These are phyloP conservation scores for Phlogophora meticulosa DNA, from an alignment of 2,888 invertebrate species.

Conservation along the genomic window DNA sequence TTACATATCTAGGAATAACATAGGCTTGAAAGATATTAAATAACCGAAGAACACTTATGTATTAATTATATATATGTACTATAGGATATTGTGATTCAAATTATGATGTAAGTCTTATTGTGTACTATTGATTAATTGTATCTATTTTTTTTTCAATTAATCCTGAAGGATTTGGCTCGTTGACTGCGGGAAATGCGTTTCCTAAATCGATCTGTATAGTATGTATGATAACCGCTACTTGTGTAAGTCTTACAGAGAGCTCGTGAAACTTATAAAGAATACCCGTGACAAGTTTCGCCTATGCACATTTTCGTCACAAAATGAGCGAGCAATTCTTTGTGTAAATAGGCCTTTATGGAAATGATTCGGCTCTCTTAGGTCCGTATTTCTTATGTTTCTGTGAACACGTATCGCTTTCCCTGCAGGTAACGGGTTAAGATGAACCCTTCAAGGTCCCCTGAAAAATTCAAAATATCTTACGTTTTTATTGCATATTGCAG, in stretches of 20 bases:
- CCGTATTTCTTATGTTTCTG: slow-evolving; percentile 7
- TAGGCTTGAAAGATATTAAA: slow-evolving; percentile 39
- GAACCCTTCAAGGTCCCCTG: too few species aligned
- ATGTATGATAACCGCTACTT: slow-evolving; percentile 6
- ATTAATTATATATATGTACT: slow-evolving; percentile 40
- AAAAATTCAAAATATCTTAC: too few species aligned
- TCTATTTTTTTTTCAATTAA: slow-evolving; percentile 40
- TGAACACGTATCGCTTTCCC: slow-evolving; percentile 4
- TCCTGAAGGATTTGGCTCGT: slow-evolving; percentile 18
- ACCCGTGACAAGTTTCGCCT: neutral
- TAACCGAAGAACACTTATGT: slow-evolving; percentile 18
- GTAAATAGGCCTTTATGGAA: neutral
- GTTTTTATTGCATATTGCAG: too few species aligned
- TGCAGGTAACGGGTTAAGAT: slow-evolving; percentile 15
- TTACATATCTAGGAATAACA: slow-evolving; percentile 36
- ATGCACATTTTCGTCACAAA: slow-evolving; percentile 7
- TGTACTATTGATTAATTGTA: slow-evolving; percentile 39
- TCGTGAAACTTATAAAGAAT: neutral
- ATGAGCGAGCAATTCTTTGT: neutral
- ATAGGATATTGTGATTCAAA: slow-evolving; percentile 49
- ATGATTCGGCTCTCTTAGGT: neutral
- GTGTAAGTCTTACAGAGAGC: neutral
- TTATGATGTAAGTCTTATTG: slow-evolving; percentile 54
- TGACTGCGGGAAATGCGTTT: slow-evolving; percentile 21
- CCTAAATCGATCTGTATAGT: slow-evolving; percentile 4